These are phyloP conservation scores for Lepus oiostolus DNA, from an alignment of 2,797 vertebrate species.

Conservation along the genomic window DNA sequence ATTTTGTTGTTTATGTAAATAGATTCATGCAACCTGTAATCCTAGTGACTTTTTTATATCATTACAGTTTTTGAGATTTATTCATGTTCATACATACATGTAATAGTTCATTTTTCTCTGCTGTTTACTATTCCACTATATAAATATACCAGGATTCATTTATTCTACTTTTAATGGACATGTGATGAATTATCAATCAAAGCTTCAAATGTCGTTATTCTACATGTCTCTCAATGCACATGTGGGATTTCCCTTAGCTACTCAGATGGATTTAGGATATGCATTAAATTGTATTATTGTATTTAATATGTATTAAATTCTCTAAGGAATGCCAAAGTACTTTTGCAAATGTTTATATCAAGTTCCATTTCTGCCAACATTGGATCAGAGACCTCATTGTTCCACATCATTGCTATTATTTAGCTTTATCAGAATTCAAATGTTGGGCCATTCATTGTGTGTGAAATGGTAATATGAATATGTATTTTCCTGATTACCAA, in stretches of 20 bases:
- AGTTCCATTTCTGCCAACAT: neutral
- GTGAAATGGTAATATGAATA: constrained; percentile 42
- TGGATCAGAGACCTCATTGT: neutral
- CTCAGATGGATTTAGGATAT: neutral
- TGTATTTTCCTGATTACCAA: constrained; percentile 12
- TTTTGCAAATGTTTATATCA: constrained; percentile 19
- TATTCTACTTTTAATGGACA: neutral
- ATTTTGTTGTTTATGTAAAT: constrained; percentile 28
- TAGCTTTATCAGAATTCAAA: constrained; percentile 53
- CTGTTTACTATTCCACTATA: constrained; percentile 43
- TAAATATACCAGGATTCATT: neutral
- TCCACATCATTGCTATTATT: neutral
- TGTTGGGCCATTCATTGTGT: neutral
- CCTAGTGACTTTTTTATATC: neutral
- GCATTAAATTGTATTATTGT: too few relatives aligned
- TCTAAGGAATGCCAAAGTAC: neutral
- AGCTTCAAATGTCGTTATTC: neutral
- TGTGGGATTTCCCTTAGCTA: neutral
- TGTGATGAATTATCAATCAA: neutral
- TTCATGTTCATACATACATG: neutral
- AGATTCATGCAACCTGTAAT: neutral
- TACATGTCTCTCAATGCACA: neutral
- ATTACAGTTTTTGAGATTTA: constrained; percentile 46
- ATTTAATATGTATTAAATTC: constrained; percentile 14
- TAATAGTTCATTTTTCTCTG: constrained; percentile 46